Conservation (phyloP, 2,113 vertebrate species). For the Typhlomys cinereus region DNA sequence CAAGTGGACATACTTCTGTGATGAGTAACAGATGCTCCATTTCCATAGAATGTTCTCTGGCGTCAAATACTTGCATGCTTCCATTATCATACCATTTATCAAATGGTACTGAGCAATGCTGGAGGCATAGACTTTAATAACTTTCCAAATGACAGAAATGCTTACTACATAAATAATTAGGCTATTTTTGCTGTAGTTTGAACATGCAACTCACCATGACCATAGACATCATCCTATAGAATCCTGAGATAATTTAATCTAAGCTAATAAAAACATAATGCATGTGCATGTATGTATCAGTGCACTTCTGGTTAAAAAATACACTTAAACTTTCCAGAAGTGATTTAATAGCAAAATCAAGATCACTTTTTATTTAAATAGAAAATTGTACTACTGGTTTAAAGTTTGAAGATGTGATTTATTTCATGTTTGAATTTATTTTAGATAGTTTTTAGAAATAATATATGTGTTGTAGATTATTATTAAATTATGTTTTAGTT, state of each 20-base stretch:
- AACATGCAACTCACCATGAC: constrained; percentile 1
- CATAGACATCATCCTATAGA: not conserved
- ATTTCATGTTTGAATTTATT: constrained; percentile 24
- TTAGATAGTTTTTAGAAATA: constrained; percentile 45
- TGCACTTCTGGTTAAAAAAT: not conserved
- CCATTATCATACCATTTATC: not conserved
- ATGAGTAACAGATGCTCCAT: constrained; percentile 56
- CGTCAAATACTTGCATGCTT: not conserved
- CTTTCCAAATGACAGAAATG: constrained; percentile 4
- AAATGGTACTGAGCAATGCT: not conserved
- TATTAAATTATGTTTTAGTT: not conserved
- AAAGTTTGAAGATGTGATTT: not conserved
- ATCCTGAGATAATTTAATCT: not conserved
- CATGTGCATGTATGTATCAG: not conserved
- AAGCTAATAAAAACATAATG: constrained; percentile 4
- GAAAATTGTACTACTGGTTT: not conserved
- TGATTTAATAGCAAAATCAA: not conserved
- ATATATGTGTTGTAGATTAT: not conserved
- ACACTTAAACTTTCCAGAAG: not conserved
- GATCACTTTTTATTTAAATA: not conserved
- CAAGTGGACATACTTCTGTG: constrained; percentile 65
- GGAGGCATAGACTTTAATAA: not conserved
- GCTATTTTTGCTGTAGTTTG: not conserved
- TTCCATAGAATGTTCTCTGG: constrained; percentile 9
- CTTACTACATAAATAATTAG: not conserved